Evolutionary conservation across 2,797 vertebrate genomes (phyloP), one percentile per base, ranked within the genome.

Genomic region (Platalea minor): DNA sequence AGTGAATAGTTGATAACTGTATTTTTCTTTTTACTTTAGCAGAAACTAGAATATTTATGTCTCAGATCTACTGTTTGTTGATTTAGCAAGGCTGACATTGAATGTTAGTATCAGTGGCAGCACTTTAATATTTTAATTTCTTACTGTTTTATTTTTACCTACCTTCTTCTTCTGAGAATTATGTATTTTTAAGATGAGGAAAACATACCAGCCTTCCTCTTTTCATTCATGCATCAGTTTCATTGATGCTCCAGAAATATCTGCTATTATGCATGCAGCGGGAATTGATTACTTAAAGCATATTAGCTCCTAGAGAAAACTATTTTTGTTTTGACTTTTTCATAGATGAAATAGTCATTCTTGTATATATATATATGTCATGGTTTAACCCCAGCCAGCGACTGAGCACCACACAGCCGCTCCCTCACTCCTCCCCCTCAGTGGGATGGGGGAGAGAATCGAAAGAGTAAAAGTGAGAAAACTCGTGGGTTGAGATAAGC

Each of bases 241-340:
- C 94, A 74, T n/a, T 90, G 20, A 63, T 84, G 35, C 10, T 73
- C 26, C 21, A 39, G 50, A 79, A 35, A 25, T 81, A 16, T 37
- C 26, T 78, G 9, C 24, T 76, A 41, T 61, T 91, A 56, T 59
- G 29, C 29, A 57, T 72, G 24, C 50, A 69, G 29, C 74, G 11
- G 31, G 46, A 84, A 41, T 54, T 64, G n/a, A 65, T 89, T 81
- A 72, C 16, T 83, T 76, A 74, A 93, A 91, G 24, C 13, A 35
- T 70, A 43, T 70, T 51, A 85, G 9, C 19, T 75, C 63, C 24
- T 39, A 85, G 59, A 69, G 17, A 78, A 93, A 82, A 17, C 11
- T 53, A 15, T 64, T 95, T 89, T 95, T 48, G 24, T 16, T 90
- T 84, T 81, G 5, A 84, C 70, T 48, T 93, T 86, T 89, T 84